These are phyloP conservation scores for Coptodon rendalli DNA, from an alignment of 2,113 vertebrate genomes.

Conservation along the genomic window DNA sequence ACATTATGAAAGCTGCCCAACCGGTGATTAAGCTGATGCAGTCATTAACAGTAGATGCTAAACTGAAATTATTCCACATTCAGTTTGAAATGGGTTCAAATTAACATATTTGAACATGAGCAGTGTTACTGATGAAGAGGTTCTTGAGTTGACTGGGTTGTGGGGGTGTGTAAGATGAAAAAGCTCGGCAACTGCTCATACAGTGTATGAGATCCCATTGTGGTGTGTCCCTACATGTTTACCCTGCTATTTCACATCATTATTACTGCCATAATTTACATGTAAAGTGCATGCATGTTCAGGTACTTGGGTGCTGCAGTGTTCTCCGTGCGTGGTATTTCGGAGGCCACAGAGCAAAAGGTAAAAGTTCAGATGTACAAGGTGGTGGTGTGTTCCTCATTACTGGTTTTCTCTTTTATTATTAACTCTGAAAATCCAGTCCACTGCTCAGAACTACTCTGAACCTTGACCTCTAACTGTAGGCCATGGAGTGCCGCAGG, in stretches of 20 bases:
- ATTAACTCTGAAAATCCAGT: conserved; percentile 12
- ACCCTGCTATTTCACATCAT: too few relatives aligned
- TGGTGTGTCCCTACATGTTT: neutral
- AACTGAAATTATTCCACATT: neutral
- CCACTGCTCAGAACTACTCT: conserved; percentile 13
- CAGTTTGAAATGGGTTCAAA: neutral
- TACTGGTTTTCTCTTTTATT: conserved; percentile 42
- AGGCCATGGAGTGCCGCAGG: conserved; percentile 16
- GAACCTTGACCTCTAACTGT: conserved; percentile 40
- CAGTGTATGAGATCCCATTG: neutral
- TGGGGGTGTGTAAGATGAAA: neutral
- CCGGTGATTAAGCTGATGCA: neutral
- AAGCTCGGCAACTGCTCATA: neutral
- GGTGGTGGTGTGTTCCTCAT: conserved; percentile 11
- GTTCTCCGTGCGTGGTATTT: conserved; percentile 15
- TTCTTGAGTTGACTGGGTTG: neutral
- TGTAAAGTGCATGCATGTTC: neutral
- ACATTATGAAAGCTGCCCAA: neutral
- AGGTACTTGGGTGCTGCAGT: neutral
- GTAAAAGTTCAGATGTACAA: conserved; percentile 24
- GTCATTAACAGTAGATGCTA: neutral
- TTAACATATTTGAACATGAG: neutral
- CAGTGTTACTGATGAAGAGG: neutral
- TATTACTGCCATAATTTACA: neutral
- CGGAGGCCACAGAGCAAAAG: neutral